phyloP scores from a whole-genome alignment of 35 echinoderm and acorn worm genomes.

The Ophioderma brevispina region DNA sequence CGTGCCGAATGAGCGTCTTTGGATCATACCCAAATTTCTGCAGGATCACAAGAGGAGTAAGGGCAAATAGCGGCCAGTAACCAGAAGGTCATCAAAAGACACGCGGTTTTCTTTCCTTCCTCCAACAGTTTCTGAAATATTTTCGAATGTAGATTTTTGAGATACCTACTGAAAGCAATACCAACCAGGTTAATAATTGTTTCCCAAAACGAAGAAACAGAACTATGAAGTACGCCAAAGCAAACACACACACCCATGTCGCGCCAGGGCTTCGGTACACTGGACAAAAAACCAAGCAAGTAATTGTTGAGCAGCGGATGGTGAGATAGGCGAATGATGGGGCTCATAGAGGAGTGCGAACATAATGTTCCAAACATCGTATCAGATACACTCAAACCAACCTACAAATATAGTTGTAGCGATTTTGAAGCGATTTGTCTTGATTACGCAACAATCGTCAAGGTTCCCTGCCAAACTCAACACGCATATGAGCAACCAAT shows the following conservation, averaged over 20 bases:
- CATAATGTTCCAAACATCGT: not conserved
- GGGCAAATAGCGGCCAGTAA: not conserved
- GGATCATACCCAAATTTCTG: not conserved
- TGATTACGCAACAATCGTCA: not conserved
- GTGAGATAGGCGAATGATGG: too few relatives aligned
- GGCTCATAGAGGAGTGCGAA: not conserved
- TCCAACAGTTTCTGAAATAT: not conserved
- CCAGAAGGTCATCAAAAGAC: not conserved
- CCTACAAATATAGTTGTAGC: not conserved
- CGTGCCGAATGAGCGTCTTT: not conserved
- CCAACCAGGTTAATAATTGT: not conserved
- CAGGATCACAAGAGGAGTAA: not conserved
- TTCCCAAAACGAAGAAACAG: not conserved
- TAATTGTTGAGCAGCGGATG: too few relatives aligned
- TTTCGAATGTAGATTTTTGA: not conserved
- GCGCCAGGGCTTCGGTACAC: not conserved
- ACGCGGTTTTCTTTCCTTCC: not conserved
- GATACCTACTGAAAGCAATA: not conserved
- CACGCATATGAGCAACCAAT: not conserved
- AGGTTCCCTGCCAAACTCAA: not conserved
- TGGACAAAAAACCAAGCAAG: too few relatives aligned
- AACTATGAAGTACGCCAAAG: not conserved
- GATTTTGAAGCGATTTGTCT: not conserved
- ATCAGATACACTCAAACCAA: slow-evolving; percentile 1
- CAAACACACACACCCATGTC: not conserved